These are phyloP conservation scores for Henicopernis longicauda DNA, from an alignment of 2,113 vertebrate species.

Conservation along the genomic window DNA sequence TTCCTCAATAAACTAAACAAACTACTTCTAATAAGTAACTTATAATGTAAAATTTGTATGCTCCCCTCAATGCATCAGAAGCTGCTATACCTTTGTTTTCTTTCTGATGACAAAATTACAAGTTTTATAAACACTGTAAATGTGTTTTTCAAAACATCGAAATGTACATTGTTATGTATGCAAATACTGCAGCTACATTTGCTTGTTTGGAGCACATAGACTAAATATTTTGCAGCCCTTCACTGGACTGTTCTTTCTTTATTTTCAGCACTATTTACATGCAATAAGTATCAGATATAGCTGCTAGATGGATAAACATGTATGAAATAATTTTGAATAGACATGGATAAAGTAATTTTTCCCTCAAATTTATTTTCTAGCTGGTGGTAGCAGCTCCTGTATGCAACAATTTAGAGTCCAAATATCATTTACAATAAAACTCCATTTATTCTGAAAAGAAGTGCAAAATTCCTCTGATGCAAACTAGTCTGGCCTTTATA, in stretches of 20 bases:
- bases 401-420: background rate
- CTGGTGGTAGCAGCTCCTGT: background rate
- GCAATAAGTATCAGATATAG: background rate
- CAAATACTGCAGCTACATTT: background rate
- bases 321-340: background rate
- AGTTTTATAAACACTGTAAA: background rate
- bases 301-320: background rate
- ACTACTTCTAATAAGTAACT: slow-evolving; percentile 60
- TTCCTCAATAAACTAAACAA: slow-evolving; percentile 71
- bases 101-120: background rate
- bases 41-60: background rate
- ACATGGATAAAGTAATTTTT: background rate
- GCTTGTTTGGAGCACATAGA: background rate
- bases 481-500: background rate
- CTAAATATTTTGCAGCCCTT: background rate
- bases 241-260: background rate
- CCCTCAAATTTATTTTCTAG: background rate
- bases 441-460: background rate
- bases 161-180: background rate
- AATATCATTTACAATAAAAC: background rate
- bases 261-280: background rate
- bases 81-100: background rate
- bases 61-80: background rate
- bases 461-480: background rate
- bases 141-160: background rate